Base-by-base conservation (phyloP, 23 tunicate genomes). In the Clavelina lepadiformis region DNA sequence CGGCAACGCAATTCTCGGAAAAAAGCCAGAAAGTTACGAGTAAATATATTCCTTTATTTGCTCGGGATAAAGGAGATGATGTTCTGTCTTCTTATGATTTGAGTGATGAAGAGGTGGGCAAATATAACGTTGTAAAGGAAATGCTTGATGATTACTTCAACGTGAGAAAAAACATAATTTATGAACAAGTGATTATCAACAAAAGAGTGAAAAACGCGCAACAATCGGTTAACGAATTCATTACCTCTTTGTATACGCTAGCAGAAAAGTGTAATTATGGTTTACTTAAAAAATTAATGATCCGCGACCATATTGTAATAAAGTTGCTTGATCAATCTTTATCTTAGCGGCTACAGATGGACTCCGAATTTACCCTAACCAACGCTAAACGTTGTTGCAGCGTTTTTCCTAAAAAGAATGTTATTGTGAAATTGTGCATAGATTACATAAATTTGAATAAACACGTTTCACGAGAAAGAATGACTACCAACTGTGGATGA, bases 401-500 rank as follows among this genome's bases (percentile, higher is more conserved):
- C 22, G 74, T 68, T 3, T 64, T 68, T 20, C 61, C 31, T 26
- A 68, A 68, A 5, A 33, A 33, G 19, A 46, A 22, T 24, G 71
- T 26, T 11, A 46, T 47, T 11, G 63, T 65, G 8, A 44, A 26
- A 65, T 19, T 65, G 22, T 65, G 71, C 28, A 65, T 65, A 8
- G 67, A 61, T 29, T 61, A 8, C 67, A 60, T 46, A 13, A 26
- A 27, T 6, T 20, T 60, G 11, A 60, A n/a, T n/a, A n/a, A n/a
- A n/a, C n/a, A n/a, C n/a, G n/a, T n/a, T n/a, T n/a, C n/a, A n/a
- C n/a, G n/a, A n/a, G n/a, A n/a, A n/a, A n/a, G n/a, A n/a, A n/a
- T n/a, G n/a, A n/a, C n/a, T 72, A 18, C 75, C 82, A 5, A 68
- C 82, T 2, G 82, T 77, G 4, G 75, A 67, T 15, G 67, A 55